phyloP scores from a whole-genome alignment of 2,888 invertebrate species.

The Nysson spinosus region DNA sequence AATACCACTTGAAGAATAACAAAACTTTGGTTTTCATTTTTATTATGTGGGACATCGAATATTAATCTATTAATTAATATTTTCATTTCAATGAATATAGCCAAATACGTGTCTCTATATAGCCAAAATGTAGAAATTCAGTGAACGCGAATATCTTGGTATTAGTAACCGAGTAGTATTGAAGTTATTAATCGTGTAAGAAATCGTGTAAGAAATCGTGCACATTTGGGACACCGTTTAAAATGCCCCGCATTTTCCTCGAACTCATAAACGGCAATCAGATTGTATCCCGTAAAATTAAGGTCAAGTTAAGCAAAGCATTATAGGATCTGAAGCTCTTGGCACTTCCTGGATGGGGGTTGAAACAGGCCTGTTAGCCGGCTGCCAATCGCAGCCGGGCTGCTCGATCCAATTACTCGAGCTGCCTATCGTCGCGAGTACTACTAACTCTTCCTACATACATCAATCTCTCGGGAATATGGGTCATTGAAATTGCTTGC shows the following conservation, averaged over 20 bases:
- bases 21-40: not conserved
- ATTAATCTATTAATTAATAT: no score
- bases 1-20: not conserved
- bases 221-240: not conserved
- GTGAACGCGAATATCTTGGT: no score
- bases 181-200: not conserved
- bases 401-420: constrained; percentile 51
- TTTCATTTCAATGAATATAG: no score
- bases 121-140: no score
- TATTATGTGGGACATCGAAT: not conserved
- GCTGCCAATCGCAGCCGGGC: constrained; percentile 44
- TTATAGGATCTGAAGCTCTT: constrained; percentile 36
- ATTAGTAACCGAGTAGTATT: no score
- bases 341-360: constrained; percentile 46
- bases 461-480: constrained; percentile 7
- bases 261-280: constrained; percentile 42
- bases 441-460: constrained; percentile 13
- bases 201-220: not conserved
- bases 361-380: constrained; percentile 46
- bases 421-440: constrained; percentile 36
- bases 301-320: constrained; percentile 49
- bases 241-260: constrained; percentile 7
- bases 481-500: constrained; percentile 38
- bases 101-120: no score
- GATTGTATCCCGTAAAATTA: constrained; percentile 44